phyloP scores from a whole-genome alignment of 2,888 invertebrate species.

The Lymantria dispar region DNA sequence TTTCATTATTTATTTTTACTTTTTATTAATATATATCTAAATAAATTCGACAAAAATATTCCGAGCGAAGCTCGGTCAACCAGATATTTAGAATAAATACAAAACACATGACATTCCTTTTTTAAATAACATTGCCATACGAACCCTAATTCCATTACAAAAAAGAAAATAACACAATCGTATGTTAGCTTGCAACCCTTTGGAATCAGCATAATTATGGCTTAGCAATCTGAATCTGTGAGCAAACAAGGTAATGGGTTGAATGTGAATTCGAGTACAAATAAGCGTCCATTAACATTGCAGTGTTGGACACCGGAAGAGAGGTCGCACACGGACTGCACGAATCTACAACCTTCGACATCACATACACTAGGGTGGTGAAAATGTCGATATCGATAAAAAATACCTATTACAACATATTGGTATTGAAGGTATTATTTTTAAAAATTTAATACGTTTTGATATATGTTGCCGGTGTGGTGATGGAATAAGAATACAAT shows the following conservation, averaged over 20 bases:
- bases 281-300: slow-evolving; percentile 58
- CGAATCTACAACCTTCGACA: slow-evolving; percentile 72
- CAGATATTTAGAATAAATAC: too few relatives aligned
- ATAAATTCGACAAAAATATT: too few relatives aligned
- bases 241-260: slow-evolving; percentile 32
- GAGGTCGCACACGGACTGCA: slow-evolving; percentile 59
- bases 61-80: too few relatives aligned
- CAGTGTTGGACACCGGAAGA: slow-evolving; percentile 71
- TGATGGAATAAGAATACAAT: too few relatives aligned
- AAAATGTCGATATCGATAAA: slow-evolving; percentile 35
- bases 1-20: too few relatives aligned
- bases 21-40: too few relatives aligned
- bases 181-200: slow-evolving; percentile 2
- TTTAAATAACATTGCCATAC: too few relatives aligned
- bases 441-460: too few relatives aligned
- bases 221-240: slow-evolving; percentile 37
- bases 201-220: slow-evolving; percentile 30
- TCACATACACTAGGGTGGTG: slow-evolving; percentile 58
- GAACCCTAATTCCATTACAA: not conserved
- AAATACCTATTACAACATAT: too few relatives aligned
- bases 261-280: slow-evolving; percentile 45
- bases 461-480: too few relatives aligned
- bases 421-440: too few relatives aligned
- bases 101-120: too few relatives aligned
- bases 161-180: slow-evolving; percentile 1